Evolutionary conservation across 2,797 vertebrate species (phyloP).

Genomic region (Betta splendens): DNA sequence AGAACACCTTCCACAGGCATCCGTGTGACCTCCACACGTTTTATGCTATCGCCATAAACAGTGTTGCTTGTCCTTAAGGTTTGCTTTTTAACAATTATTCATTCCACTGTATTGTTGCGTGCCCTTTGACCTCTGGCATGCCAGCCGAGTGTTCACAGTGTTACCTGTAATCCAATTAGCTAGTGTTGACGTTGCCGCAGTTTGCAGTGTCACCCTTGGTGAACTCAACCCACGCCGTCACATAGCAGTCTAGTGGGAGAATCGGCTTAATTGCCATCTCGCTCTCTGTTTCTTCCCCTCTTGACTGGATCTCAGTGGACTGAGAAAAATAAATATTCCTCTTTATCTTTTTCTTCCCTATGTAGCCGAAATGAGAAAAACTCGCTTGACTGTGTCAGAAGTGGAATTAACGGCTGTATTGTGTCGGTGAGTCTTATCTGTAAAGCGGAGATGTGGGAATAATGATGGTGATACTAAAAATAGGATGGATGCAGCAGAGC

Average conservation of each 20-base stretch:
- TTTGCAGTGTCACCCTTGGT: constrained; percentile 55
- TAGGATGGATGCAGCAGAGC: not conserved
- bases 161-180: constrained; percentile 71
- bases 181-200: constrained; percentile 49
- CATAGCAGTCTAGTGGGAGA: constrained; percentile 53
- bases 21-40: constrained; percentile 14
- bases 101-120: constrained; percentile 18
- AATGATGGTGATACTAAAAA: not conserved
- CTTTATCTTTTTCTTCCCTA: not conserved
- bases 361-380: not conserved
- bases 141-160: constrained; percentile 31
- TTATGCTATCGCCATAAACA: constrained; percentile 15
- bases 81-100: constrained; percentile 61
- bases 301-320: constrained; percentile 47
- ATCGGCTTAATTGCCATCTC: constrained; percentile 60
- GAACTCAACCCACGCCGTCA: constrained; percentile 65
- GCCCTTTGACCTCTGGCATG: constrained; percentile 46
- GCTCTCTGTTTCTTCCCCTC: constrained; percentile 24
- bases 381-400: constrained; percentile 3
- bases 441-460: not conserved
- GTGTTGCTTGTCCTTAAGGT: constrained; percentile 30
- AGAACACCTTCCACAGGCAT: constrained; percentile 2
- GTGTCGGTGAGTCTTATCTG: not conserved
- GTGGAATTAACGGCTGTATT: constrained; percentile 28
- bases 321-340: constrained; percentile 23